phyloP scores from a whole-genome alignment of 2,113 vertebrate species.

The Aythya baeri region DNA sequence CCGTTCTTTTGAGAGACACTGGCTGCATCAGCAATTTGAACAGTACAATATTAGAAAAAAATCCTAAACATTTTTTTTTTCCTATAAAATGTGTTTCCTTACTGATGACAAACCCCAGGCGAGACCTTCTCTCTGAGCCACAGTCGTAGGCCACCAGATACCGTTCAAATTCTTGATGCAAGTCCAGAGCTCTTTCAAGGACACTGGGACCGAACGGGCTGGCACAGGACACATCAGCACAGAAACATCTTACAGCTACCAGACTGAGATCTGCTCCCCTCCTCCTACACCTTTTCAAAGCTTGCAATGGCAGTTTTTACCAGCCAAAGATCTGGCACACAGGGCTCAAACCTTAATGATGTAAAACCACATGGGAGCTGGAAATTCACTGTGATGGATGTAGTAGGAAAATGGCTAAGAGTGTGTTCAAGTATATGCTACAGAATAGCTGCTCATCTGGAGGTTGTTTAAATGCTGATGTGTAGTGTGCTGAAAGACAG shows the following conservation, averaged over 20 bases:
- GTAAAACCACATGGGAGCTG: rapidly evolving
- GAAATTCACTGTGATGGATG: neutral
- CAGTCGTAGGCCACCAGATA: neutral
- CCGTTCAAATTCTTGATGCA: neutral
- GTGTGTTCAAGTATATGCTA: neutral
- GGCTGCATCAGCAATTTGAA: neutral
- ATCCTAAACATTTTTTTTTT: neutral
- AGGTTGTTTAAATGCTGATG: neutral
- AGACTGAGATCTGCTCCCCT: neutral
- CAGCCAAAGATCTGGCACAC: neutral
- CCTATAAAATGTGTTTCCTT: neutral
- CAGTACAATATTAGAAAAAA: neutral
- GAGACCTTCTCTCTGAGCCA: neutral
- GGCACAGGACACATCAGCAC: neutral
- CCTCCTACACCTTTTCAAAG: neutral
- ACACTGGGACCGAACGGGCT: neutral
- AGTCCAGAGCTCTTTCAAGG: neutral
- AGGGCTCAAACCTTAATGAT: neutral
- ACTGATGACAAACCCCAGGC: neutral
- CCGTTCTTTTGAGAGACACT: neutral
- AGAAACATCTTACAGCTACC: neutral
- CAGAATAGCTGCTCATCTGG: neutral
- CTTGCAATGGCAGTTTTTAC: neutral
- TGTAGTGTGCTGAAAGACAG: neutral
- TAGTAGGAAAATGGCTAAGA: neutral